Base-by-base conservation (phyloP, 2,113 vertebrate species). In the Sterna hirundo region DNA sequence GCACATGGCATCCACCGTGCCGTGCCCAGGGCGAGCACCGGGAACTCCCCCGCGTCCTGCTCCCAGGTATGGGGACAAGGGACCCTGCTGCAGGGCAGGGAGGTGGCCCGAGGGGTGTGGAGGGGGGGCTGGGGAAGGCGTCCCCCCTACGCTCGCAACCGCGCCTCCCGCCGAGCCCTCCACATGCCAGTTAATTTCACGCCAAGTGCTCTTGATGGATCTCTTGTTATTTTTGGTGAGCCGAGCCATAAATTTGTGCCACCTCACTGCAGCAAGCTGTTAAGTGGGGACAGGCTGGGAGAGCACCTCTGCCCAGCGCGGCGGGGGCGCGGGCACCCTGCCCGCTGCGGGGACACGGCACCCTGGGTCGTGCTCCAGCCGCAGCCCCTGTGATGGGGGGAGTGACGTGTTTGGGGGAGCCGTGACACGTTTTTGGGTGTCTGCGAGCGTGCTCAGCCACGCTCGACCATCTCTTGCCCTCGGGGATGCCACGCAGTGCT, bases 211-310 rank as follows among this genome's bases (percentile, higher is more conserved):
- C 97, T 97, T 98, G 98, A 98, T 98, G 97, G 98, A 98, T 98
- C 97, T 94, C 98, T 98, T 98, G 98, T 98, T 98, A 98, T 98
- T 98, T 98, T 97, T 98, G 98, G 98, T 98, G 98, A 98, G 98
- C 97, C 65, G 94, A 97, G 98, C 98, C 96, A 98, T 98, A 97
- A 97, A 98, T 98, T 98, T 93, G 97, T 98, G 98, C 97, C 98
- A 98, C 97, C 97, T 98, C 97, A 46, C 97, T 98, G 98, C 98
- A 91, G 97, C 97, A 90, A 96, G 97, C 97, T 96, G 98, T 91
- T 89, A 82, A 85, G 86, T 61, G 83, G 94, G 95, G 96, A 90
- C 5, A 42, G 42, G 42, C 42, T 42, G 15, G 76, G 47, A 57
- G 49, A 89, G 55, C 36, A 13, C 68, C 82, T 32, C 90, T 1